phyloP scores from a whole-genome alignment of 2,113 vertebrate genomes.

The Bettongia penicillata region DNA sequence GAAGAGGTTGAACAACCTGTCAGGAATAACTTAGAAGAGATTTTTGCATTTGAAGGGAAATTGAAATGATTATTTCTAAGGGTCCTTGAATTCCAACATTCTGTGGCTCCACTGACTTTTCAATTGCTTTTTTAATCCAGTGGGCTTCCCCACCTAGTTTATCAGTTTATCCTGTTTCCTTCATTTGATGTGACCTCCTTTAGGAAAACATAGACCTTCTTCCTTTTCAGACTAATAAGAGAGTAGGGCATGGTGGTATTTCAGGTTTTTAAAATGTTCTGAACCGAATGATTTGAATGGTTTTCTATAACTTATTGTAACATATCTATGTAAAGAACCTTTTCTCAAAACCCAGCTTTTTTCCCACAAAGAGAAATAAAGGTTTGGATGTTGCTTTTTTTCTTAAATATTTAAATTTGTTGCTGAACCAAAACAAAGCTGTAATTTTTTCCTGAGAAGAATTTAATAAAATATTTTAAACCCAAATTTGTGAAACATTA shows the following conservation, averaged over 20 bases:
- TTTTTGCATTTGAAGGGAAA: neutral
- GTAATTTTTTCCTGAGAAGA: slow-evolving; percentile 36
- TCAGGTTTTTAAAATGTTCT: neutral
- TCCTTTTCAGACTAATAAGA: neutral
- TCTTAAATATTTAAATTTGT: neutral
- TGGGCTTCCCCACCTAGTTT: neutral
- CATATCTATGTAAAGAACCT: neutral
- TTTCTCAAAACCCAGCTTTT: neutral
- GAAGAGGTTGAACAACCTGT: neutral
- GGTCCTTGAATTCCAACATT: too few species aligned
- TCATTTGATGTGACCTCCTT: neutral
- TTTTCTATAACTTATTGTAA: neutral
- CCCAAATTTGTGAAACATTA: neutral
- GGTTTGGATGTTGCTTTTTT: neutral
- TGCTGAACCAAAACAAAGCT: slow-evolving; percentile 41
- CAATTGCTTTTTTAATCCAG: neutral
- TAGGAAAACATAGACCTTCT: neutral
- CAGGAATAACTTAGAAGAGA: neutral
- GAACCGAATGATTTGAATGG: neutral
- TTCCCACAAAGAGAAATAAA: slow-evolving; percentile 26
- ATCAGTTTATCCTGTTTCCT: neutral
- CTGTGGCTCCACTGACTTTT: neutral
- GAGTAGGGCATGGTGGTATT: neutral
- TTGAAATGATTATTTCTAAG: neutral
- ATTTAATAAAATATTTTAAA: slow-evolving; percentile 1